These are phyloP conservation scores for Clistopyga incitator DNA, from an alignment of 2,888 invertebrate genomes.

Conservation along the genomic window DNA sequence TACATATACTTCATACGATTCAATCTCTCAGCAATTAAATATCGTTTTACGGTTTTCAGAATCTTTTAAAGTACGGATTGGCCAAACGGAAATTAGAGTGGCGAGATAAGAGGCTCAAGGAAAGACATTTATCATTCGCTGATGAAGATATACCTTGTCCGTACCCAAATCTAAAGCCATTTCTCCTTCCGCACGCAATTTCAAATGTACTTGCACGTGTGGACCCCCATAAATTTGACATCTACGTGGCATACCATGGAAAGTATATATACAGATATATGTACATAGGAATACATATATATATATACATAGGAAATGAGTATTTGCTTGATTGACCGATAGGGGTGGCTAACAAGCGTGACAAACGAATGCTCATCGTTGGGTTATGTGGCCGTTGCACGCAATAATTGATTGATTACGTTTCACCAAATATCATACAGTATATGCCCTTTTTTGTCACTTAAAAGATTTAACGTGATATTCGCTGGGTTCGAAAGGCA, in stretches of 20 bases:
- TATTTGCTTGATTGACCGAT: constrained; percentile 76
- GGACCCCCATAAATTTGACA: constrained; percentile 34
- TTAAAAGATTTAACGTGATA: not conserved
- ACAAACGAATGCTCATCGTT: constrained; percentile 79
- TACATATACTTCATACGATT: constrained; percentile 25
- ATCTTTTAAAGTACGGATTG: constrained; percentile 1
- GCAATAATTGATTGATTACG: constrained; percentile 81
- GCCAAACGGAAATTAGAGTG: not conserved
- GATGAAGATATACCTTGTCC: constrained; percentile 55
- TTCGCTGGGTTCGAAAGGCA: no score
- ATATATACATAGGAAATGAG: constrained; percentile 61
- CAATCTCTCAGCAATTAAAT: constrained; percentile 43
- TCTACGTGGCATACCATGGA: not conserved
- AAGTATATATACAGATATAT: constrained; percentile 42
- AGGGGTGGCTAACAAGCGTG: constrained; percentile 77
- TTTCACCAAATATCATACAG: constrained; percentile 73
- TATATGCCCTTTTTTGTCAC: constrained; percentile 23
- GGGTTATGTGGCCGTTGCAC: constrained; percentile 70
- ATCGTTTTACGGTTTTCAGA: constrained; percentile 25
- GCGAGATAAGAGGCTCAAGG: not conserved
- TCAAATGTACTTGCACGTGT: constrained; percentile 68
- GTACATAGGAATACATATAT: constrained; percentile 20
- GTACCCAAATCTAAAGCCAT: constrained; percentile 11
- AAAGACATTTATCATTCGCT: constrained; percentile 20
- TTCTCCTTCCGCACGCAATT: constrained; percentile 56